A percentile compares a stretch with the other conserved stretches of the same genome.
Evolutionary conservation across 1,140 invertebrate genomes (phyloP).

Genomic region (Mamestra configurata): DNA sequence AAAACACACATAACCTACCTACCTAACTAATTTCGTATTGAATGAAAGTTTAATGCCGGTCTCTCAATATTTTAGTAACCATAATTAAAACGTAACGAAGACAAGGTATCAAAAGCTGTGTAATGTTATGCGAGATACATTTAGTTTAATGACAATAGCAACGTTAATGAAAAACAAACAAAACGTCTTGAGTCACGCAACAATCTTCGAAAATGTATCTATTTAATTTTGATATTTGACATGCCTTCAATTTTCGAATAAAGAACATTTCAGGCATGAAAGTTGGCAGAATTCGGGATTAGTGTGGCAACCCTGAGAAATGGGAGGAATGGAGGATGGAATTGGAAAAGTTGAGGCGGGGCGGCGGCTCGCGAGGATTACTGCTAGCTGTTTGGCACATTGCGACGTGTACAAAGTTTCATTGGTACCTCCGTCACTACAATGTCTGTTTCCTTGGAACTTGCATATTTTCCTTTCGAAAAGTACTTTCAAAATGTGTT

Average conservation of each 20-base stretch:
- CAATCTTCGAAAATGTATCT: conserved; percentile 51
- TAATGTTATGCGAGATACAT: conserved; percentile 40
- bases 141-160: conserved; percentile 39
- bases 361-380: conserved; percentile 60
- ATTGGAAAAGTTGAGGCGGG: conserved; percentile 72
- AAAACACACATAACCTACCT: too few species aligned
- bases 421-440: conserved; percentile 51
- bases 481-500: conserved; percentile 48
- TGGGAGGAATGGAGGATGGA: conserved; percentile 61
- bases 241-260: conserved; percentile 47
- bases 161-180: conserved; percentile 50
- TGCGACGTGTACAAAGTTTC: conserved; percentile 62
- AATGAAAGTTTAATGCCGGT: conserved; percentile 1
- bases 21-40: neutral
- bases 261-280: conserved; percentile 65
- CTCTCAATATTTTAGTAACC: neutral
- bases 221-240: conserved; percentile 60
- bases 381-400: conserved; percentile 59
- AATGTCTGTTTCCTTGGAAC: conserved; percentile 43
- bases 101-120: conserved; percentile 16
- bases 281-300: conserved; percentile 69
- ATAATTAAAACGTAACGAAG: conserved; percentile 27
- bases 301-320: conserved; percentile 66
- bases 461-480: conserved; percentile 49
- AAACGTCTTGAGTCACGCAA: conserved; percentile 49